Evolutionary conservation across 2,113 vertebrate species (phyloP).

Genomic region (Mungos mungo): DNA sequence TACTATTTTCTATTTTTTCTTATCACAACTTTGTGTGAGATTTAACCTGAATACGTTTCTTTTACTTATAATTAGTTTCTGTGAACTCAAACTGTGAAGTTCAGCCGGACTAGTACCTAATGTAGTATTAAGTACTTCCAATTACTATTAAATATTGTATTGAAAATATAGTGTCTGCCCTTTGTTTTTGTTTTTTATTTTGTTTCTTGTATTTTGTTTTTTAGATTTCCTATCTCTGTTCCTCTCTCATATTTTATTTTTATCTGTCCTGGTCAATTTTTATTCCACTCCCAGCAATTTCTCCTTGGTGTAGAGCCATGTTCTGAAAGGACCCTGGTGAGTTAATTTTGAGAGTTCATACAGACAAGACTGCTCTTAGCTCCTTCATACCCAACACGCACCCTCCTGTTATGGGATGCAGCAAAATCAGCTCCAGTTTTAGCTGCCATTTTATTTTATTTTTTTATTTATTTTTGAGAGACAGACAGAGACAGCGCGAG

Average conservation of each 20-base stretch:
- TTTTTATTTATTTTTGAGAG: too few relatives aligned
- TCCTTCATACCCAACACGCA: neutral
- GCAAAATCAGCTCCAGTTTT: neutral
- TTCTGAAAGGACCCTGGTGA: neutral
- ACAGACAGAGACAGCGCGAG: too few relatives aligned
- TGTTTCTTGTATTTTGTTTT: too few relatives aligned
- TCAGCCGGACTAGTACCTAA: neutral
- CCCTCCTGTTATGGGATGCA: accelerated
- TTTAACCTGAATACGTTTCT: neutral
- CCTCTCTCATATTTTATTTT: neutral
- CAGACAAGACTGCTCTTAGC: neutral
- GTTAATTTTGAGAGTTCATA: neutral
- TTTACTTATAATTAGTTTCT: neutral
- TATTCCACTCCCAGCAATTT: neutral
- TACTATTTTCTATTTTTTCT: neutral
- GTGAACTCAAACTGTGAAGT: neutral
- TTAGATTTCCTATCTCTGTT: neutral
- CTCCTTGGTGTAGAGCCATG: neutral
- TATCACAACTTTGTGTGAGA: neutral
- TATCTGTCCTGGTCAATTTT: neutral
- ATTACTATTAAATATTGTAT: neutral
- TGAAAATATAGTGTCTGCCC: neutral
- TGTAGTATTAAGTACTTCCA: neutral
- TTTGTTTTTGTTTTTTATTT: too few relatives aligned
- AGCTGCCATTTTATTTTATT: neutral